Evolutionary conservation across 2,797 vertebrate genomes (phyloP), one percentile per base, ranked within the genome.

Genomic region (Rousettus madagascariensis): DNA sequence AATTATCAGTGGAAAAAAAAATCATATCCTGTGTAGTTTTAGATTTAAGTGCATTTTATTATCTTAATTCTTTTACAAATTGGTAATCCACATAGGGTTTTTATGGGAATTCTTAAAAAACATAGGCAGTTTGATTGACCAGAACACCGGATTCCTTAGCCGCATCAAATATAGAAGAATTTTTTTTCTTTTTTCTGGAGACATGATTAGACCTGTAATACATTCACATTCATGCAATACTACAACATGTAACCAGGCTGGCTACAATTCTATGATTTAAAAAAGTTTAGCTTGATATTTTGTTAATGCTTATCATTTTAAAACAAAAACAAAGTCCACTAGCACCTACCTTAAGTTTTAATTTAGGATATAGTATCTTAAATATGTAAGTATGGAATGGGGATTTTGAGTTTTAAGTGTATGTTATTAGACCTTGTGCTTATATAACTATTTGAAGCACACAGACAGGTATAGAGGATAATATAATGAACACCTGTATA

Each of bases 1-100:
- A 93, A 85, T 91, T 26, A 65, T 77, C n/a, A 53, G 17, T 55
- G 68, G 33, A 33, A 94, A 95, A 96, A 96, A 86, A 49, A 92
- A 61, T 95, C 57, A 33, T 85, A 85, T 63, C 49, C 12, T 68
- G 46, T 78, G 30, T 63, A 88, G n/a, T 79, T 92, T 93, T 86
- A 95, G 6, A n/a, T 74, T 84, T 86, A 59, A 93, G 41, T 91
- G 33, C 66, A 61, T 72, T 96, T 95, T 95, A 77, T 69, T 36
- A 22, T 90, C n/a, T 85, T 89, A 61, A 91, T 75, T 92, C 30
- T 65, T 94, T 95, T 93, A 79, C 95, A 93, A 96, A 75, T 79
- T 78, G 69, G 46, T 90, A 65, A 79, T 92, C 36, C 11, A 8
- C 79, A 13, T 72, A 53, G 55, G 24, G 2, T 90, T 61, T 66